Base-by-base conservation (phyloP, 2,888 invertebrate genomes). In the Boloria euphrosyne region DNA sequence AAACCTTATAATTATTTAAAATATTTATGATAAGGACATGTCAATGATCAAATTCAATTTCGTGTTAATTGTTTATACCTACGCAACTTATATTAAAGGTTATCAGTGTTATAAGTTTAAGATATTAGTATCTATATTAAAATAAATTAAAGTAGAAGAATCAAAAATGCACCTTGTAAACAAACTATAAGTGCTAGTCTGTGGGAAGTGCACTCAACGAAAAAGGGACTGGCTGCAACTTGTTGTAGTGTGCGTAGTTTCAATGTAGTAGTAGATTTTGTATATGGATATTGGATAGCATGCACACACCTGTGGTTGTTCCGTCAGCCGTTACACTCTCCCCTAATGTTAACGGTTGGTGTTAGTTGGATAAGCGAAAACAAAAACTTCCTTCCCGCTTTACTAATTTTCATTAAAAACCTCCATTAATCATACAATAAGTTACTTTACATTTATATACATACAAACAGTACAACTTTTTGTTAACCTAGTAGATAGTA, bases 141-240 rank as follows among this genome's bases (percentile, higher is more conserved):
- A 38, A 38, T 38, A 38, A 7, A 31, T 31, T 31, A 7, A 31
- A 31, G 31, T 38, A 10, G 10, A 38, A 7, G 7, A 38, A 10
- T 38, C 10, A 38, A 1, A 10, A 38, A 38, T 38, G 10, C 31
- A 10, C 31, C 31, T 38, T 54, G 46, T 55, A 47, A 57, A 65
- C 57, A 60, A 53, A 65, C 68, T 67, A 61, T 67, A 71, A 49
- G 49, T 54, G 59, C 46, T 65, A 72, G 53, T 68, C 76, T 78
- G 70, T 75, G 74, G 62, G 72, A 69, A 75, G 72, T 76, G 76
- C 78, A 77, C 71, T 77, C 74, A 73, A 73, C 73, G 75, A 73
- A 75, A 73, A 74, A 76, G 75, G 77, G 76, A 73, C 75, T 70
- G 71, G 74, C 74, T 76, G 78, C 78, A 77, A 75, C 77, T 69